These are phyloP conservation scores for Neoitamus cyanurus DNA, from an alignment of 2,888 invertebrate species.

Conservation along the genomic window DNA sequence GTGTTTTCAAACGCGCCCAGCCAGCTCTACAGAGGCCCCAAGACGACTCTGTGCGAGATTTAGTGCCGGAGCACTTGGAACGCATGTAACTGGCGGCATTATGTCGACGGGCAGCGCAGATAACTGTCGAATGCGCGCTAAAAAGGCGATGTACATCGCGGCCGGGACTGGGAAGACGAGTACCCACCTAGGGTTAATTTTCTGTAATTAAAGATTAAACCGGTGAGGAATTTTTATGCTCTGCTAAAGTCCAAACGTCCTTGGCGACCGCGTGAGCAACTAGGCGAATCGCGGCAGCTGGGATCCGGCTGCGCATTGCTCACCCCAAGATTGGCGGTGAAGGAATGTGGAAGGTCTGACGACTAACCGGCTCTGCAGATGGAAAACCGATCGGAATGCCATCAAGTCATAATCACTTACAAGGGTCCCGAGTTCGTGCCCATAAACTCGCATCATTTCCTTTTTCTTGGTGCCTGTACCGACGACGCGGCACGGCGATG, in stretches of 20 bases:
- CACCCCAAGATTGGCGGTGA: not conserved
- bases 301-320: not conserved
- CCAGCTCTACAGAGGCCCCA: not conserved
- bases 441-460: not conserved
- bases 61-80: not conserved
- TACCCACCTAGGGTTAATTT: conserved; percentile 2
- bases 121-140: not conserved
- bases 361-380: not conserved
- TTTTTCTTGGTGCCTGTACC: not conserved
- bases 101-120: conserved; percentile 15
- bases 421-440: not conserved
- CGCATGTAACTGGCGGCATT: conserved; percentile 14
- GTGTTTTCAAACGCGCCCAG: not conserved
- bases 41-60: not conserved
- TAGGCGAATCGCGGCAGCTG: not conserved
- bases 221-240: not conserved
- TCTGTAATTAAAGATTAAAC: conserved; percentile 38
- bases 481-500: not conserved
- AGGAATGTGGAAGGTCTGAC: not conserved
- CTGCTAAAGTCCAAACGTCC: conserved; percentile 21
- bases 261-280: not conserved
- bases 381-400: conserved; percentile 27
- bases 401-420: conserved; percentile 43
- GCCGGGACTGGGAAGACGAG: not conserved
- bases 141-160: not conserved